Percentiles rank a stretch among this genome's conserved stretches.
Evolutionary conservation across 1,140 invertebrate species (phyloP).

Genomic region (Drosophila arizonae): DNA sequence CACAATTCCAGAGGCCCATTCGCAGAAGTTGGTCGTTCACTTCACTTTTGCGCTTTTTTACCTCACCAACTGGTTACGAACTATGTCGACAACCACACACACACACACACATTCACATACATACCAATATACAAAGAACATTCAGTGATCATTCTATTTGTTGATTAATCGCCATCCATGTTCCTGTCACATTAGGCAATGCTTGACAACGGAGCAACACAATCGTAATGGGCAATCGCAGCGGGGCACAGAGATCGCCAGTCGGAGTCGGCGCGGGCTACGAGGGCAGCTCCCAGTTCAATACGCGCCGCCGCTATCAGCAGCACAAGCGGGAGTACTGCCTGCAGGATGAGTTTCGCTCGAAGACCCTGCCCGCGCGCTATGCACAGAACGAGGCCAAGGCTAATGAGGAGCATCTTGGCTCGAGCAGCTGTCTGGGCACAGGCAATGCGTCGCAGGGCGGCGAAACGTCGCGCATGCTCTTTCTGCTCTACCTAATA

Average conservation of each 20-base stretch:
- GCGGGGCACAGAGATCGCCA: slow-evolving; percentile 29
- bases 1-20: slow-evolving; percentile 63
- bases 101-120: slow-evolving; percentile 4
- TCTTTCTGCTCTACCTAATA: slow-evolving; percentile 88
- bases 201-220: slow-evolving; percentile 50
- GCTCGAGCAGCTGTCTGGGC: slow-evolving; percentile 64
- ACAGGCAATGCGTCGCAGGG: slow-evolving; percentile 38
- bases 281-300: slow-evolving; percentile 38
- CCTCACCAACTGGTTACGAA: slow-evolving; percentile 59
- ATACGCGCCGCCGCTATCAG: slow-evolving; percentile 66
- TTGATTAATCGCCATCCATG: slow-evolving; percentile 48
- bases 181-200: slow-evolving; percentile 68
- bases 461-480: slow-evolving; percentile 84
- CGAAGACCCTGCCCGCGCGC: slow-evolving; percentile 65
- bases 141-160: slow-evolving; percentile 5
- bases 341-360: slow-evolving; percentile 63
- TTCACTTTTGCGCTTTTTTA: slow-evolving; percentile 62
- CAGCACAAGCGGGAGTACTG: slow-evolving; percentile 69
- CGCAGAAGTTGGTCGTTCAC: slow-evolving; percentile 53
- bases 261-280: slow-evolving; percentile 4
- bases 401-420: slow-evolving; percentile 12
- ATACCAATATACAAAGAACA: background rate
- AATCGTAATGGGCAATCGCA: slow-evolving; percentile 68
- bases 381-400: slow-evolving; percentile 30
- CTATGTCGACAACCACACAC: slow-evolving; percentile 28